Conservation (phyloP, 2,113 vertebrate species). For the Platanista minor region DNA sequence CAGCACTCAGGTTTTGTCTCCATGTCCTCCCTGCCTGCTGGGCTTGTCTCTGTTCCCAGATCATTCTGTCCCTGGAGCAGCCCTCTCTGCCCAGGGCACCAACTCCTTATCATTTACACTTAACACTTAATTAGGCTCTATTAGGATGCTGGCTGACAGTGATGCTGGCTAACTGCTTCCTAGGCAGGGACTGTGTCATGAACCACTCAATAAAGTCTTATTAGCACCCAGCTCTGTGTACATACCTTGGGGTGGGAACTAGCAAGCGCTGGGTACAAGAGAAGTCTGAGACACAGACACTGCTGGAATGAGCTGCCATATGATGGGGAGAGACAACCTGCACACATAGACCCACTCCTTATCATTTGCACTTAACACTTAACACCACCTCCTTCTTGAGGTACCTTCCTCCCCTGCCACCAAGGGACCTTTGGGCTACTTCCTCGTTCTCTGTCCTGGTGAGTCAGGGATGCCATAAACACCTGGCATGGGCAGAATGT, state of each 20-base stretch:
- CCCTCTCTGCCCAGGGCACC: neutral
- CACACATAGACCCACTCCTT: rapidly evolving
- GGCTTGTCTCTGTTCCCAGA: neutral
- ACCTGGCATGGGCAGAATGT: neutral
- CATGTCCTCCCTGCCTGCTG: neutral
- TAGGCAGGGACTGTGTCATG: neutral
- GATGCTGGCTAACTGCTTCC: neutral
- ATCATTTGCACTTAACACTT: too few relatives aligned
- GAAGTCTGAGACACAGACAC: neutral
- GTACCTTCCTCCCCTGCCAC: neutral
- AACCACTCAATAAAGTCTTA: neutral
- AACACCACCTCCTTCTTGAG: neutral
- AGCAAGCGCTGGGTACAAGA: neutral
- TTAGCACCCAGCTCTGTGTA: neutral
- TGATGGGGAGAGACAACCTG: neutral
- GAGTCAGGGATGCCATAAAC: conserved; percentile 44
- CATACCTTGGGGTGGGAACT: neutral
- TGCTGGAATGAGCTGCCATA: neutral
- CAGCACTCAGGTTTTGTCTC: rapidly evolving
- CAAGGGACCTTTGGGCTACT: conserved; percentile 18
- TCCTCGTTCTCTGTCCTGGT: neutral
- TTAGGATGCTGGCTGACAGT: neutral
- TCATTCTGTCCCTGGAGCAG: neutral
- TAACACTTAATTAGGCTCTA: neutral
- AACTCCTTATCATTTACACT: neutral